phyloP scores from a whole-genome alignment of 2,797 vertebrate genomes.

The Apodemus agrarius region DNA sequence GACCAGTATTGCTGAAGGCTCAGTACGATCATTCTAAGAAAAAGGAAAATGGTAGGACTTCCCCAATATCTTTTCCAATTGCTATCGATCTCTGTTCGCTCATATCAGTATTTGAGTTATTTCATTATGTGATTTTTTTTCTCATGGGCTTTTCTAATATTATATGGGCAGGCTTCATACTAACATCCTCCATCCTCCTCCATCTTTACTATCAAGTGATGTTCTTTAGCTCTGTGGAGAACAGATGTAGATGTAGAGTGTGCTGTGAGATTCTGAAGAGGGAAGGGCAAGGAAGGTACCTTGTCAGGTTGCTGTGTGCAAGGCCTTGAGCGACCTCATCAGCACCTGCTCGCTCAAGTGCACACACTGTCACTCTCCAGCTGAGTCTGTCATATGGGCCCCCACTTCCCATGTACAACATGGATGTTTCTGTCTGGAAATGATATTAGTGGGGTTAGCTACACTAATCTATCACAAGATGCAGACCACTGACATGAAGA shows the following conservation, averaged over 20 bases:
- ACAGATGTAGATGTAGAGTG: conserved; percentile 45
- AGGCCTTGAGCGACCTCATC: neutral
- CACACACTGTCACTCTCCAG: neutral
- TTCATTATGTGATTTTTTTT: conserved; percentile 69
- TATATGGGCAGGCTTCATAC: conserved; percentile 52
- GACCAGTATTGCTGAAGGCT: conserved; percentile 60
- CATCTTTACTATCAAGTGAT: conserved; percentile 56
- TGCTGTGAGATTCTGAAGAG: conserved; percentile 18
- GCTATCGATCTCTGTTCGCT: conserved; percentile 52
- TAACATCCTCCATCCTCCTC: neutral
- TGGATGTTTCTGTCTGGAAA: neutral
- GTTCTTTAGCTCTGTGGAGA: conserved; percentile 58
- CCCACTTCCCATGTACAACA: no score
- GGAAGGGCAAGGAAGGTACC: neutral
- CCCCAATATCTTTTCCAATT: conserved; percentile 60
- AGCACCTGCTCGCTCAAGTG: neutral
- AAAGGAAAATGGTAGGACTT: conserved; percentile 45
- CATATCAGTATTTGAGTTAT: conserved; percentile 71
- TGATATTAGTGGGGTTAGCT: neutral
- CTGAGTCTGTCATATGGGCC: fast-evolving
- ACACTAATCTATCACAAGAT: neutral
- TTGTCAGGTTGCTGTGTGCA: neutral
- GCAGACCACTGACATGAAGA: neutral
- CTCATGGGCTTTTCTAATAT: conserved; percentile 68
- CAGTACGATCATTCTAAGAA: conserved; percentile 53